Conservation (phyloP, 2,888 invertebrate species). For the Athetis lepigone region DNA sequence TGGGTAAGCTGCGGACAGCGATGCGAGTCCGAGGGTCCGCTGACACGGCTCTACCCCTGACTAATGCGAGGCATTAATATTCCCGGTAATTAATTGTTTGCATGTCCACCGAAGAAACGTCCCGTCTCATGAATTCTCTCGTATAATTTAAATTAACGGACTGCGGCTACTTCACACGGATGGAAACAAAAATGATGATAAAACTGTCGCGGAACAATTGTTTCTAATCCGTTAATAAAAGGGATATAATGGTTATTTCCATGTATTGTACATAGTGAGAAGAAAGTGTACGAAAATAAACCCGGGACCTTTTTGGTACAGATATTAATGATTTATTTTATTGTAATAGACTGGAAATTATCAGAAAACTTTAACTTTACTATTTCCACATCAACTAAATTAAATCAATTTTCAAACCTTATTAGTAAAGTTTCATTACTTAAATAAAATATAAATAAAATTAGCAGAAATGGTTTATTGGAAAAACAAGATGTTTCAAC, state of each 20-base stretch:
- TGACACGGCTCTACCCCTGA: slow-evolving; percentile 84
- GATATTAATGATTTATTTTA: slow-evolving; percentile 12
- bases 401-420: slow-evolving; percentile 2
- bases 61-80: slow-evolving; percentile 90
- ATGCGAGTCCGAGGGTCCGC: slow-evolving; percentile 76
- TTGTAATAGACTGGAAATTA: not conserved
- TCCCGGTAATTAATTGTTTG: slow-evolving; percentile 90
- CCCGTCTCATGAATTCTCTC: slow-evolving; percentile 81
- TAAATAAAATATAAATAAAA: not conserved
- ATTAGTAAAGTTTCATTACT: not conserved
- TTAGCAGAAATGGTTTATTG: slow-evolving; percentile 36
- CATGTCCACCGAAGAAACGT: slow-evolving; percentile 87
- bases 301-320: slow-evolving; percentile 5
- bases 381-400: not conserved
- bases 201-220: slow-evolving; percentile 43
- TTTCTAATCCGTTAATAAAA: slow-evolving; percentile 37
- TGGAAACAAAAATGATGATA: slow-evolving; percentile 58
- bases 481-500: slow-evolving; percentile 66
- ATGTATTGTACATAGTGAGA: slow-evolving; percentile 26
- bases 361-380: no score
- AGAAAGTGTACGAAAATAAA: slow-evolving; percentile 21
- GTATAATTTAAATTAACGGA: slow-evolving; percentile 83
- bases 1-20: slow-evolving; percentile 67
- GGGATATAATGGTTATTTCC: slow-evolving; percentile 32
- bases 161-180: slow-evolving; percentile 62